phyloP scores from a whole-genome alignment of 2,888 invertebrate species.

The Lasiommata megera region DNA sequence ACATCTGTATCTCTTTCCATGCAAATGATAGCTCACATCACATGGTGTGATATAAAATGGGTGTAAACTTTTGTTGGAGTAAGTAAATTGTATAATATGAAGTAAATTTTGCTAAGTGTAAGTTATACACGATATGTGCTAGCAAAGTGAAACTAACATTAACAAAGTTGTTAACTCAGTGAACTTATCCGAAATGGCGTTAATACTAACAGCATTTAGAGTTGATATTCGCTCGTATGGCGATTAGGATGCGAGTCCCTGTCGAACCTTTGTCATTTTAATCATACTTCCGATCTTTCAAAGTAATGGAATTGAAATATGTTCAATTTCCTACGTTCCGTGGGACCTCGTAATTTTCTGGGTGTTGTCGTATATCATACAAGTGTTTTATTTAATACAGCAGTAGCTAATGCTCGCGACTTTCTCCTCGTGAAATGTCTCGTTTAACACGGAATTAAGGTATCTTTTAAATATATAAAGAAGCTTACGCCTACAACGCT shows the following conservation, averaged over 20 bases:
- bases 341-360: constrained; percentile 59
- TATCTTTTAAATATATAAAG: too few relatives aligned
- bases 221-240: constrained; percentile 53
- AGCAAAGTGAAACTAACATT: constrained; percentile 53
- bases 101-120: constrained; percentile 5
- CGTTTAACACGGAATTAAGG: too few relatives aligned
- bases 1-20: too few relatives aligned
- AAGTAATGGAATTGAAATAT: constrained; percentile 80
- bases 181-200: constrained; percentile 45
- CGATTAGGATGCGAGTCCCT: constrained; percentile 54
- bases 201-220: constrained; percentile 46
- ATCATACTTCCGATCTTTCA: constrained; percentile 78
- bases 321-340: constrained; percentile 75
- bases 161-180: constrained; percentile 56
- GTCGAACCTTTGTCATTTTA: constrained; percentile 81
- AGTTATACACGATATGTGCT: constrained; percentile 46
- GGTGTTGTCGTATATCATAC: constrained; percentile 43
- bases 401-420: background rate
- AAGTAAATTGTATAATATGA: too few relatives aligned
- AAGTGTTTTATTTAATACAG: constrained; percentile 13
- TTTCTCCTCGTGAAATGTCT: too few relatives aligned
- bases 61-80: too few relatives aligned
- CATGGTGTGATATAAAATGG: too few relatives aligned
- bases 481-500: too few relatives aligned
- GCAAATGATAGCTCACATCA: too few relatives aligned